Evolutionary conservation across 2,888 invertebrate species (phyloP).

Genomic region (Dexiosoma caninum): DNA sequence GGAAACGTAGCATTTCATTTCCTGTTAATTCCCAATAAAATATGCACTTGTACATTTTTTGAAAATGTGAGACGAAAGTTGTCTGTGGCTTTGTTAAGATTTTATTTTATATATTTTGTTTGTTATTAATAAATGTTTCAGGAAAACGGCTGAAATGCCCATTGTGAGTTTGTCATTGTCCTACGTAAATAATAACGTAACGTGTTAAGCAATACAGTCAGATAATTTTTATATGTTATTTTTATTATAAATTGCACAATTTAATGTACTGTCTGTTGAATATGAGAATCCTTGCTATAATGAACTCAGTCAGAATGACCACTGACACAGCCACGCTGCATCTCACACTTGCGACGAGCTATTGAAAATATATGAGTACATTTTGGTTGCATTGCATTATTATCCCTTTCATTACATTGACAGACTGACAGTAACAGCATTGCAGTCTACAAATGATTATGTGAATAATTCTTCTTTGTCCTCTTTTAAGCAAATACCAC

Average conservation of each 20-base stretch:
- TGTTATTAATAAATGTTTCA: neutral
- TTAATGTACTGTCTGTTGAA: constrained; percentile 45
- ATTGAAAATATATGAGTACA: constrained; percentile 37
- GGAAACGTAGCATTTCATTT: neutral
- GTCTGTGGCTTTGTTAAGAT: neutral
- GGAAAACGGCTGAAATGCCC: too few relatives aligned
- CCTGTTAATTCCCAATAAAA: rapidly evolving
- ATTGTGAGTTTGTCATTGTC: neutral
- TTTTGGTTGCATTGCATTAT: constrained; percentile 47
- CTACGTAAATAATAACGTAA: neutral
- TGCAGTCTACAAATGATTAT: constrained; percentile 61
- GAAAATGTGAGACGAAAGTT: neutral
- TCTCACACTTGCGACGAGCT: neutral
- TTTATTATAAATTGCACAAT: constrained; percentile 42
- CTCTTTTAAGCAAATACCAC: constrained; percentile 17
- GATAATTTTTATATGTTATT: constrained; percentile 38
- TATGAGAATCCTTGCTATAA: constrained; percentile 36
- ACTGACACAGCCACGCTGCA: neutral
- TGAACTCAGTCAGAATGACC: constrained; percentile 19
- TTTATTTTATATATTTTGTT: too few relatives aligned
- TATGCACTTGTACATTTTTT: too few relatives aligned
- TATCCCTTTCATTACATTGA: constrained; percentile 53
- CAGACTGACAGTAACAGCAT: constrained; percentile 61
- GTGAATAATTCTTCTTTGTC: constrained; percentile 44
- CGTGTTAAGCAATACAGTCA: constrained; percentile 31